Evolutionary conservation across 2,113 vertebrate species (phyloP).

Genomic region (Eretmochelys imbricata): DNA sequence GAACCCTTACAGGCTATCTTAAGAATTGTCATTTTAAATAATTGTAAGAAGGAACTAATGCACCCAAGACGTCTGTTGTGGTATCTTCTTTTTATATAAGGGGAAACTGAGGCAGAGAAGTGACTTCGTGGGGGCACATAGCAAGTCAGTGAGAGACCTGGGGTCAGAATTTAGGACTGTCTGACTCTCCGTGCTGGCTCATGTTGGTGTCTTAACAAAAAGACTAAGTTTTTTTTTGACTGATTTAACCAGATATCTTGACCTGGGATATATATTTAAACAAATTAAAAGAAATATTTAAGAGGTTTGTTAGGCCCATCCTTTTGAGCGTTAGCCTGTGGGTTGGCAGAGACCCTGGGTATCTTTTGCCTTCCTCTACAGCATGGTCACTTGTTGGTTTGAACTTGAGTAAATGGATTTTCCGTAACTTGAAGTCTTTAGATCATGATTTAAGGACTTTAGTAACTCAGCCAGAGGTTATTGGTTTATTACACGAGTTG

Average conservation of each 20-base stretch:
- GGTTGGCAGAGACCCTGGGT: background rate
- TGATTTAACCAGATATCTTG: background rate
- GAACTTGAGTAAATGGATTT: background rate
- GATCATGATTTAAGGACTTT: background rate
- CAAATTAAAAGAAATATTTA: background rate
- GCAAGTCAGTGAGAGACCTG: background rate
- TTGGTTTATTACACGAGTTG: background rate
- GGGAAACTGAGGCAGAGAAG: background rate
- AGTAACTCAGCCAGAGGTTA: background rate
- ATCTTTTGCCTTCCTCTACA: background rate
- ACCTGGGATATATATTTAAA: background rate
- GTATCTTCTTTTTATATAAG: background rate
- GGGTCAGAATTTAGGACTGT: background rate
- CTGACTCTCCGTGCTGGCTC: background rate
- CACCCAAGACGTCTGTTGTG: background rate
- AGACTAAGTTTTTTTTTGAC: background rate
- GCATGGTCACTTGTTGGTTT: background rate
- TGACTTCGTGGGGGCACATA: background rate
- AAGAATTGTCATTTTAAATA: background rate
- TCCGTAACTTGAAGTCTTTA: background rate
- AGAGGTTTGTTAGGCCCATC: background rate
- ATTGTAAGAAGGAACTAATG: background rate
- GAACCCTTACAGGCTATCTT: too few relatives aligned
- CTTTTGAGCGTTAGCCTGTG: background rate
- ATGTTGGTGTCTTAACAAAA: accelerated